Conservation (phyloP, 2,113 vertebrate species). For the Mormyrus iriodes region DNA sequence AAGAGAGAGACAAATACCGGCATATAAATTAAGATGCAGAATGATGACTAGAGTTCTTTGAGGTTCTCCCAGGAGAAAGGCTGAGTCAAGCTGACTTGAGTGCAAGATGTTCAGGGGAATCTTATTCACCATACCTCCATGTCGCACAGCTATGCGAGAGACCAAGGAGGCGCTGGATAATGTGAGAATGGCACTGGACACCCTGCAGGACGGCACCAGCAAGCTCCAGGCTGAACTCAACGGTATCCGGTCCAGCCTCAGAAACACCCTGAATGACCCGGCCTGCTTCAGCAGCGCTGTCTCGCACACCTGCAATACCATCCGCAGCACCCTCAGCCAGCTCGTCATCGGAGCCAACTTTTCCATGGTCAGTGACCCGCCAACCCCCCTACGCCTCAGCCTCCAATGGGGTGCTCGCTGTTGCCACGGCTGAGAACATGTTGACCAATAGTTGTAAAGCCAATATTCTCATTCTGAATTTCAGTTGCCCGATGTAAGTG, state of each 20-base stretch:
- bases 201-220: conserved; percentile 63
- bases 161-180: conserved; percentile 74
- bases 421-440: not conserved
- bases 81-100: conserved; percentile 11
- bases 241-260: conserved; percentile 57
- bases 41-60: not conserved
- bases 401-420: not conserved
- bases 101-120: not conserved
- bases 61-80: not conserved
- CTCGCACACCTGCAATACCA: conserved; percentile 62
- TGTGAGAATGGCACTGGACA: conserved; percentile 64
- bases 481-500: conserved; percentile 70
- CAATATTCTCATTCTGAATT: conserved; percentile 23
- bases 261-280: conserved; percentile 68
- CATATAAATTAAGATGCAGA: not conserved
- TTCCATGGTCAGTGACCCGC: conserved; percentile 53
- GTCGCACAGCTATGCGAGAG: conserved; percentile 72
- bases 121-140: not conserved
- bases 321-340: conserved; percentile 63
- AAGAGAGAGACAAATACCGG: not conserved
- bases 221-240: conserved; percentile 64
- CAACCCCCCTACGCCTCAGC: not conserved
- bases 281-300: conserved; percentile 59
- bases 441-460: not conserved
- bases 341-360: conserved; percentile 66